phyloP scores from a whole-genome alignment of 2,888 invertebrate genomes.

The Nasonia oneida region DNA sequence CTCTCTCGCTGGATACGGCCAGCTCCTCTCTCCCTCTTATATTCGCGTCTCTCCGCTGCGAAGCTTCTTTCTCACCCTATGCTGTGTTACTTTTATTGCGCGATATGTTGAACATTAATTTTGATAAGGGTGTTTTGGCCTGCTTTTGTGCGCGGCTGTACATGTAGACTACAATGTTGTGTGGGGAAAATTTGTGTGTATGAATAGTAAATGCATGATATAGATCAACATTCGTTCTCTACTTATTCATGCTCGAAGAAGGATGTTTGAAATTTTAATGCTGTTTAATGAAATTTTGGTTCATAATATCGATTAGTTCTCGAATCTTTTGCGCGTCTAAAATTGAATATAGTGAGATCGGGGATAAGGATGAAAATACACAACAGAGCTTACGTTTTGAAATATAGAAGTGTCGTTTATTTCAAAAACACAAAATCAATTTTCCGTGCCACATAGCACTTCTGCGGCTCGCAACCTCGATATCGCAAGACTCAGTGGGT shows the following conservation, averaged over 20 bases:
- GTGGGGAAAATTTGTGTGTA: not conserved
- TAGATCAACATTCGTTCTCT: too few species aligned
- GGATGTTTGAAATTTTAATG: too few species aligned
- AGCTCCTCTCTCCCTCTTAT: not conserved
- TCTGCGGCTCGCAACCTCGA: not conserved
- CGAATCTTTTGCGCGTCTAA: too few species aligned
- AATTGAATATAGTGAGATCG: not conserved
- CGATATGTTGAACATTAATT: conserved; percentile 36
- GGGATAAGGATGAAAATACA: not conserved
- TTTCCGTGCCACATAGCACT: not conserved
- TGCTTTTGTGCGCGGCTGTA: not conserved
- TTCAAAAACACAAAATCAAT: not conserved
- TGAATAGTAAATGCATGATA: not conserved
- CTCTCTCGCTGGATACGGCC: too few species aligned
- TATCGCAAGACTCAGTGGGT: not conserved
- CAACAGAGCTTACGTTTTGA: not conserved
- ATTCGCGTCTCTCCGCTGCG: not conserved
- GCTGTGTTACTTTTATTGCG: conserved; percentile 29
- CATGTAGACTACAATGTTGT: not conserved
- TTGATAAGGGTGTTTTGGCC: conserved; percentile 4
- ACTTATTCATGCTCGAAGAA: too few species aligned
- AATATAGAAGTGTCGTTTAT: not conserved
- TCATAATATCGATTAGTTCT: too few species aligned
- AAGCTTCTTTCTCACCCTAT: not conserved
- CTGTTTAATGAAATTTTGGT: too few species aligned